phyloP scores from a whole-genome alignment of 2,113 vertebrate species.

The Enhydra lutris region DNA sequence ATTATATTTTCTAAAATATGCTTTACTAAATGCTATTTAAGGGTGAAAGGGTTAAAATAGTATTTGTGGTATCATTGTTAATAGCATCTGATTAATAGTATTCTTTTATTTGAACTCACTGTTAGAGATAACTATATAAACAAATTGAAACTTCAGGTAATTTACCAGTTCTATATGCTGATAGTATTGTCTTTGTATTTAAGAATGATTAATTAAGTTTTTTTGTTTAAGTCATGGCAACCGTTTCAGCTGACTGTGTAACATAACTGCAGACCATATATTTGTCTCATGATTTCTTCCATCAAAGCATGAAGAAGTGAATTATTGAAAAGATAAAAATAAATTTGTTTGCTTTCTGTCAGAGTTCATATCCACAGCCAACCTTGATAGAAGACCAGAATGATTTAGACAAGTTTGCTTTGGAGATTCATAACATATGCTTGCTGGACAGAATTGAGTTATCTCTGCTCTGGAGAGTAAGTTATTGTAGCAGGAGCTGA shows the following conservation, averaged over 20 bases:
- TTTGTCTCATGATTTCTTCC: constrained; percentile 81
- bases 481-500: constrained; percentile 99
- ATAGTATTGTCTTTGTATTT: constrained; percentile 23
- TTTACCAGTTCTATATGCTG: neutral
- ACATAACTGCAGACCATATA: constrained; percentile 73
- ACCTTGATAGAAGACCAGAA: constrained; percentile 90
- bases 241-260: constrained; percentile 72
- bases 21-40: neutral
- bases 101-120: constrained; percentile 30
- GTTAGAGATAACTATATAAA: constrained; percentile 3
- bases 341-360: constrained; percentile 96
- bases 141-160: constrained; percentile 18
- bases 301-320: constrained; percentile 82
- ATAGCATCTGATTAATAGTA: neutral
- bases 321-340: constrained; percentile 95
- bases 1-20: constrained; percentile 24
- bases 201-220: constrained; percentile 30
- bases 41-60: constrained; percentile 19
- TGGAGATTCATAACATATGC: constrained; percentile 96
- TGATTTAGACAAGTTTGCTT: constrained; percentile 97
- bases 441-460: constrained; percentile 97
- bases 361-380: constrained; percentile 92
- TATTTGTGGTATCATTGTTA: neutral
- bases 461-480: constrained; percentile 96
- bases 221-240: constrained; percentile 60